Base-by-base conservation (phyloP, 2,113 vertebrate genomes). In the Ammodytes marinus region DNA sequence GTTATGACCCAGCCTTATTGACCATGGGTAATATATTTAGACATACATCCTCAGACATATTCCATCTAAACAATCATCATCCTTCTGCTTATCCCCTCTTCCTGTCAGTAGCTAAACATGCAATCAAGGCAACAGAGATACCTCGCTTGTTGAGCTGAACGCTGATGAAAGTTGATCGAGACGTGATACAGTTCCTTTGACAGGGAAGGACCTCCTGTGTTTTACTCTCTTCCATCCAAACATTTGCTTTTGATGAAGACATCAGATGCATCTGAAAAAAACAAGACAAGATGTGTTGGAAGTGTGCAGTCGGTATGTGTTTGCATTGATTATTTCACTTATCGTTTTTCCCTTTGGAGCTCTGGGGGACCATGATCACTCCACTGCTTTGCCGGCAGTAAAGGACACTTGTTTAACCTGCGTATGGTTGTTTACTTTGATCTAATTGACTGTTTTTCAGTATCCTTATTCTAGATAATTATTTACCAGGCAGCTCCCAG, bases 261-360 rank as follows among this genome's bases (percentile, higher is more conserved):
- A 0, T 69, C 6, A 37, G 2, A 37, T 9, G 19, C 53, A 14
- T n/a, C 53, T 40, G 11, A 59, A 14, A 12, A 6, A 27, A 3
- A 40, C n/a, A 5, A 57, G 11, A 27, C 27, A 27, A 27, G 27
- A 27, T 27, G 27, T 27, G 27, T 53, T 4, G 39, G 19, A 39
- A 53, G n/a, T 19, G 55, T 45, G 52, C 15, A 53, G 50, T 17
- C 59, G 2, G 3, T 13, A 46, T 58, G 12, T 27, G 19, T 11
- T 17, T 39, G 47, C 71, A 64, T 13, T 4, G 9, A 46, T 46
- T 49, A 5, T 4, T 74, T 58, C 54, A 37, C 0, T 58, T 5
- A 35, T 59, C 19, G 27, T 27, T 53, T 8, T 49, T 0, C 4
- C 0, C 37, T 5, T 15, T 7, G 1, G 50, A 35, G 60, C 27